These are phyloP conservation scores for Agonopterix arenella DNA, from an alignment of 2,888 invertebrate species.

Conservation along the genomic window DNA sequence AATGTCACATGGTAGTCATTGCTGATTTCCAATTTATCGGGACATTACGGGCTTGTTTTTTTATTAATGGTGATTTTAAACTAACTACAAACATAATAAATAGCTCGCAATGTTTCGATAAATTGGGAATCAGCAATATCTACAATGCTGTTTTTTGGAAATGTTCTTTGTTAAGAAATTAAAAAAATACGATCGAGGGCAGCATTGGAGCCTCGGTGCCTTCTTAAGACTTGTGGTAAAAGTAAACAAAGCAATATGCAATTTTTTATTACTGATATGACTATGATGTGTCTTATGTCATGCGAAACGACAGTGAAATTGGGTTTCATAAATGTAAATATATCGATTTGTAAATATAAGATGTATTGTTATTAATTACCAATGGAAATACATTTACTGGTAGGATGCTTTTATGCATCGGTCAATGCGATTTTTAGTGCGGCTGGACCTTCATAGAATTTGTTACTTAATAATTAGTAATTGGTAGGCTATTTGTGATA, in stretches of 20 bases:
- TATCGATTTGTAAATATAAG: slow-evolving; percentile 38
- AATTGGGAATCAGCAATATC: no score
- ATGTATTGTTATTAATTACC: slow-evolving; percentile 53
- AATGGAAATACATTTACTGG: slow-evolving; percentile 45
- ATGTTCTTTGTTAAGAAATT: no score
- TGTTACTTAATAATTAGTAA: no score
- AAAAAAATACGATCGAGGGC: no score
- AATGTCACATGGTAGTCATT: no score
- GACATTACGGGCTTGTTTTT: no score
- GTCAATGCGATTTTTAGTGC: slow-evolving; percentile 40
- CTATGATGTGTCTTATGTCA: slow-evolving; percentile 20
- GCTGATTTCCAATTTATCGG: no score
- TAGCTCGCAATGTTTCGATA: no score
- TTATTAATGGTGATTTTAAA: no score
- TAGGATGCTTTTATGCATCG: slow-evolving; percentile 55
- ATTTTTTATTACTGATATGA: slow-evolving; percentile 8
- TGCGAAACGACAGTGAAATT: slow-evolving; percentile 43
- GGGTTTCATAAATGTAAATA: slow-evolving; percentile 32
- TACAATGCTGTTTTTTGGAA: no score
- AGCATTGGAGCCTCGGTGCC: background rate
- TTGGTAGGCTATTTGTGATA: no score
- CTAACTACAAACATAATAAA: no score
- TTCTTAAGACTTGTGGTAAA: slow-evolving; percentile 14
- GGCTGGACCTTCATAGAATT: slow-evolving; percentile 13
- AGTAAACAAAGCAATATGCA: slow-evolving; percentile 28